Evolutionary conservation across 2,888 invertebrate species (phyloP).

Genomic region (Ichneumoninae sp.): DNA sequence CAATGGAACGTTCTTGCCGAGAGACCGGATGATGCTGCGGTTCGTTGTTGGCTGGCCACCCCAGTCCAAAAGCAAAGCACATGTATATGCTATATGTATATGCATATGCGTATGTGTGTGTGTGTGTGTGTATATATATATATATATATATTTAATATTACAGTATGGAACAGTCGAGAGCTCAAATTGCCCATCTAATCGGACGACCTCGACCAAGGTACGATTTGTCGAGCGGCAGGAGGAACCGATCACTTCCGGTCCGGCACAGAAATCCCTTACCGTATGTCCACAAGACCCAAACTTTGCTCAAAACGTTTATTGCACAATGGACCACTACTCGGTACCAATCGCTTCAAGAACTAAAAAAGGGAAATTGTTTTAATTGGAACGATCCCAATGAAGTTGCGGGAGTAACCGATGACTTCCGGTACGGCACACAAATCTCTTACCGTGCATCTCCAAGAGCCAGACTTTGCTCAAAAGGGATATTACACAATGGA

Average conservation of each 20-base stretch:
- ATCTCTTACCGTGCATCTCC: too few relatives aligned
- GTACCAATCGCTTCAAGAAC: neutral
- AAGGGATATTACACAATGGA: neutral
- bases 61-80: slow-evolving; percentile 57
- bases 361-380: neutral
- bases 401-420: slow-evolving; percentile 45
- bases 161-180: slow-evolving; percentile 15
- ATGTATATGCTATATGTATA: neutral
- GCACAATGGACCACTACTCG: neutral
- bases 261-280: neutral
- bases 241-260: slow-evolving; percentile 65
- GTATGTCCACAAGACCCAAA: neutral
- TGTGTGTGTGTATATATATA: slow-evolving; percentile 18
- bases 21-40: slow-evolving; percentile 74
- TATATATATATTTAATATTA: slow-evolving; percentile 7
- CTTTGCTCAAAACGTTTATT: neutral
- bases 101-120: slow-evolving; percentile 10
- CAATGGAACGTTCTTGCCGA: slow-evolving; percentile 58
- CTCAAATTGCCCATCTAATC: slow-evolving; percentile 71
- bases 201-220: slow-evolving; percentile 48
- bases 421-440: slow-evolving; percentile 59
- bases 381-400: neutral
- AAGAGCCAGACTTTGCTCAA: neutral
- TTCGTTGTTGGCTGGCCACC: slow-evolving; percentile 67
- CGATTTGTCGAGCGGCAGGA: slow-evolving; percentile 44